Evolutionary conservation across 2,113 vertebrate species (phyloP), one percentile per base, ranked within the genome.

Genomic region (Alouatta palliata): DNA sequence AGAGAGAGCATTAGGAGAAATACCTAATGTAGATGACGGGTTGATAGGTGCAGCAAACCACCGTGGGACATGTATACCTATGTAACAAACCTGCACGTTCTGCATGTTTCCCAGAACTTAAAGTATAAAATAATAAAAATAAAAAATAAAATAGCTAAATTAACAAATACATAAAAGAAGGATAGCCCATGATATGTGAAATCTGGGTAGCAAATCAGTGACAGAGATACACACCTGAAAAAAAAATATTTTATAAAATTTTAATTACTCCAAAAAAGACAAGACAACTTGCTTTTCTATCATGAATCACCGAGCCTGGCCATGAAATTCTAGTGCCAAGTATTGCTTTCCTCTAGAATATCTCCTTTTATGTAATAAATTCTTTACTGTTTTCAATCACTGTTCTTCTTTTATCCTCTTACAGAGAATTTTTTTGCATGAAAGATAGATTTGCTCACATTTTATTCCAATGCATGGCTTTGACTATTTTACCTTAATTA

Each of bases 401-500:
- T n/a, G 8, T 25, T 6, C 20, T 61, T 52, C 40, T 64, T 92
- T 54, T 85, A 75, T 66, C 2, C 58, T 40, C 20, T 90, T 61
- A 13, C 61, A 80, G 45, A 80, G 14, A 88, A 61, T 76, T 83
- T 43, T 43, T 84, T 92, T 64, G 87, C 81, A 94, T 40, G 21
- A 77, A 71, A 90, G 56, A 64, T 2, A 89, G 5, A 64, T 70
- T 90, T 87, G 11, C 20, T 92, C 35, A 58, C 21, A 47, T 45
- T 75, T 73, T 92, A 83, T 83, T 8, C 21, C 66, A 70, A 68
- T 9, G 64, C 25, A 43, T 73, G 9, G 25, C 27, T 25, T 83
- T 96, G 40, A 90, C 45, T 16, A 47, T 92, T 94, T 70, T 90
- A 61, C 16, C n/a, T 84, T 87, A 64, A 89, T 75, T 56, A 80